These are phyloP conservation scores for Spinibarbus caldwelli DNA, from an alignment of 2,797 vertebrate species.

Conservation along the genomic window DNA sequence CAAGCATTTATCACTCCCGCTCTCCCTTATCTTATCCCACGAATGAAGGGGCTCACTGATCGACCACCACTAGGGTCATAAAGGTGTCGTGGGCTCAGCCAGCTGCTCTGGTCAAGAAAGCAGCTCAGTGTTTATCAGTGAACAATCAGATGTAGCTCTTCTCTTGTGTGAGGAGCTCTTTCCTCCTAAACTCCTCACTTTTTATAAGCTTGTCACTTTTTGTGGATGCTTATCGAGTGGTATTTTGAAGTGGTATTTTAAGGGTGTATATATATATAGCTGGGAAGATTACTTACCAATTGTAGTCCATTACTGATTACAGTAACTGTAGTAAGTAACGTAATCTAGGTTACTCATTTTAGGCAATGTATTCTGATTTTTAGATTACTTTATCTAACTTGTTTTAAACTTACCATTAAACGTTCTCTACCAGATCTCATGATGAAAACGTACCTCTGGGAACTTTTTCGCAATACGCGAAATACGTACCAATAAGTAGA, in stretches of 20 bases:
- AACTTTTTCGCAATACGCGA: no score
- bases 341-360: neutral
- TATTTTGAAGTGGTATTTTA: no score
- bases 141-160: slow-evolving; percentile 18
- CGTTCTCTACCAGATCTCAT: no score
- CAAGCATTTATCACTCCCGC: slow-evolving; percentile 40
- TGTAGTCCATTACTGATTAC: neutral
- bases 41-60: slow-evolving; percentile 43
- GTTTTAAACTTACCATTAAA: no score
- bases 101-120: no score
- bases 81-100: slow-evolving; percentile 41
- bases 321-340: neutral
- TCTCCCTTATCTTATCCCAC: slow-evolving; percentile 59
- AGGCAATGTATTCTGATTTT: no score
- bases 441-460: no score
- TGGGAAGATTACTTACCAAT: neutral
- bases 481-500: no score
- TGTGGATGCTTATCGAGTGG: neutral
- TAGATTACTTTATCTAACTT: no score
- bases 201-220: neutral
- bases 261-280: neutral
- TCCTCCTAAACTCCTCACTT: slow-evolving; percentile 3
- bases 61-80: slow-evolving; percentile 40
- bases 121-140: slow-evolving; percentile 41
- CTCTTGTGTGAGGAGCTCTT: slow-evolving; percentile 23